These are phyloP conservation scores for Synanthedon andrenaeformis DNA, from an alignment of 2,888 invertebrate genomes.

Conservation along the genomic window DNA sequence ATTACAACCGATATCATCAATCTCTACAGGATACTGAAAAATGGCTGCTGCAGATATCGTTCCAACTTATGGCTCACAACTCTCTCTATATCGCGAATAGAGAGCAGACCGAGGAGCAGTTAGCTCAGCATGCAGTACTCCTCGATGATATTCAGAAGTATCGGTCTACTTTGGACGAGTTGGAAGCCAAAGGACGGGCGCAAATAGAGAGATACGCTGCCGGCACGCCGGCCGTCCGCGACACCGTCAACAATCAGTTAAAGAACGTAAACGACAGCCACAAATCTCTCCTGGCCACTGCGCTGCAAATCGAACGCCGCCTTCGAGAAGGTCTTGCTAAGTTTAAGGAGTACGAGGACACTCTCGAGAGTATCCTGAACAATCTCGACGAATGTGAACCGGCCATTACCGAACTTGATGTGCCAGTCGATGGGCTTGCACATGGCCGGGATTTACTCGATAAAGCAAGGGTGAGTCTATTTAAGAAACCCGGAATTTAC, in stretches of 20 bases:
- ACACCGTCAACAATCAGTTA: conserved; percentile 85
- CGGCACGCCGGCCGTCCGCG: conserved; percentile 78
- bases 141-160: conserved; percentile 86
- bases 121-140: conserved; percentile 85
- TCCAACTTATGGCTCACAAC: conserved; percentile 96
- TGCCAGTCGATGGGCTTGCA: conserved; percentile 79
- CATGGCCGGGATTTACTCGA: conserved; percentile 80
- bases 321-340: conserved; percentile 89
- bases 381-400: conserved; percentile 86
- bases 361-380: conserved; percentile 84
- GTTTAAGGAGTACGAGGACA: conserved; percentile 94
- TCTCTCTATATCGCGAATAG: conserved; percentile 91
- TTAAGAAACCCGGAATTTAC: no score
- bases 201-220: conserved; percentile 85
- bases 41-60: conserved; percentile 94
- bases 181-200: conserved; percentile 84
- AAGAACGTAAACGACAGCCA: conserved; percentile 95
- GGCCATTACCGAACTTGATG: conserved; percentile 80
- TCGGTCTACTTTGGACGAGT: conserved; percentile 81
- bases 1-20: conserved; percentile 89
- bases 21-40: conserved; percentile 94
- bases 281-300: conserved; percentile 88
- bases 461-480: conserved; percentile 75
- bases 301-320: conserved; percentile 89
- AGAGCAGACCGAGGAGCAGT: conserved; percentile 90